These are phyloP conservation scores for Campoplex nolae DNA, from an alignment of 2,888 invertebrate species.

Conservation along the genomic window DNA sequence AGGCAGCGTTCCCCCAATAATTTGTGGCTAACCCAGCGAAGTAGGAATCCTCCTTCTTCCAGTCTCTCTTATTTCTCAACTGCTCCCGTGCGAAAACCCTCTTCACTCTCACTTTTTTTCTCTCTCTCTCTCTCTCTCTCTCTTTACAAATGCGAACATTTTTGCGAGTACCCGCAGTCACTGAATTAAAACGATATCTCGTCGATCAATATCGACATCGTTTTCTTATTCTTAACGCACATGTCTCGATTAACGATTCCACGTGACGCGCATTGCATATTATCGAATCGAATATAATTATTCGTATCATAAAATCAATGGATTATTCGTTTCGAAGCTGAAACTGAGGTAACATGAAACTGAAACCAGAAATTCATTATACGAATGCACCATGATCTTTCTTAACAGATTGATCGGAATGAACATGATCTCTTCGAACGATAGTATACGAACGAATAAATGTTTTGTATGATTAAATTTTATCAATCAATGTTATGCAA, in stretches of 20 bases:
- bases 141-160: background rate
- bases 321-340: background rate
- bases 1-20: conserved; percentile 54
- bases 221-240: background rate
- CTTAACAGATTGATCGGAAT: background rate
- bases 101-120: background rate
- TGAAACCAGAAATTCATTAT: background rate
- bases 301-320: background rate
- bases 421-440: background rate
- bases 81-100: conserved; percentile 29
- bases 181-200: conserved; percentile 7
- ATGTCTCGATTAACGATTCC: background rate
- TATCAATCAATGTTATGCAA: background rate
- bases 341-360: background rate
- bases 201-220: background rate
- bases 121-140: background rate
- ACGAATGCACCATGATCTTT: background rate
- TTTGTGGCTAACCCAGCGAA: conserved; percentile 58
- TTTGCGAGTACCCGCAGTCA: background rate
- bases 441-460: too few relatives aligned
- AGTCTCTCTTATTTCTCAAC: conserved; percentile 23
- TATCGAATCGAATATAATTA: background rate
- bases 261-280: background rate
- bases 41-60: conserved; percentile 7
- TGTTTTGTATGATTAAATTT: too few relatives aligned